Percentiles rank a stretch among this genome's conserved stretches.
Evolutionary conservation across 2,797 vertebrate species (phyloP).

Genomic region (Xiphorhynchus erythropygius): DNA sequence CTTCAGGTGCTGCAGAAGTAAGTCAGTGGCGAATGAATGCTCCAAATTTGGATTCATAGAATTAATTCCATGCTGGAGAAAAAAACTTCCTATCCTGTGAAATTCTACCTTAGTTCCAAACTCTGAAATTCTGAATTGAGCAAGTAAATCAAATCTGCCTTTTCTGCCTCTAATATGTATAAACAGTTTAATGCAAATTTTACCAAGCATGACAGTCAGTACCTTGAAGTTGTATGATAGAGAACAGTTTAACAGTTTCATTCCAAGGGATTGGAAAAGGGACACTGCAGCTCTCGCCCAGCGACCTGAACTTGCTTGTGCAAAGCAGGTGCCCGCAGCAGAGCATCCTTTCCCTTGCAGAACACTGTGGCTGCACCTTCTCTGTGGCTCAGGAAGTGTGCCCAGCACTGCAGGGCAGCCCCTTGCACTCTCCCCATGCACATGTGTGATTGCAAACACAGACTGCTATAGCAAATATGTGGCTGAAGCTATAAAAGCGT

Average conservation of each 20-base stretch:
- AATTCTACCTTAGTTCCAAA: neutral
- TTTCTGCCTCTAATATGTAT: neutral
- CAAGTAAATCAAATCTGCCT: neutral
- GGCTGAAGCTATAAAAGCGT: neutral
- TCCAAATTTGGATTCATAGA: neutral
- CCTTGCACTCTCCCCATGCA: accelerated
- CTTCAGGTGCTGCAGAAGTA: neutral
- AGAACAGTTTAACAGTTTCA: neutral
- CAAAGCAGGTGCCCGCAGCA: too few relatives aligned
- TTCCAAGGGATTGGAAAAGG: neutral
- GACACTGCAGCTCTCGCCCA: neutral
- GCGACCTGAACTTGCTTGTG: neutral
- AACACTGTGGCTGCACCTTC: accelerated
- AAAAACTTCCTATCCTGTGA: neutral
- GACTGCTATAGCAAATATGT: accelerated
- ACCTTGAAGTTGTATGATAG: neutral
- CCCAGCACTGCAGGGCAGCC: neutral
- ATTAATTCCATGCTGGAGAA: neutral
- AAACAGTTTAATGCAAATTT: neutral
- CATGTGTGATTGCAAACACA: neutral
- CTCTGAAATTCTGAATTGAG: neutral
- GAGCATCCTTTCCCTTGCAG: accelerated
- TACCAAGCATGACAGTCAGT: neutral
- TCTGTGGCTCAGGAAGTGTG: accelerated
- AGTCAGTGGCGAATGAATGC: neutral